A percentile compares a stretch with the other conserved stretches of the same genome.
These are phyloP conservation scores for Phodopus roborovskii DNA, from an alignment of 2,113 vertebrate genomes.

Conservation along the genomic window DNA sequence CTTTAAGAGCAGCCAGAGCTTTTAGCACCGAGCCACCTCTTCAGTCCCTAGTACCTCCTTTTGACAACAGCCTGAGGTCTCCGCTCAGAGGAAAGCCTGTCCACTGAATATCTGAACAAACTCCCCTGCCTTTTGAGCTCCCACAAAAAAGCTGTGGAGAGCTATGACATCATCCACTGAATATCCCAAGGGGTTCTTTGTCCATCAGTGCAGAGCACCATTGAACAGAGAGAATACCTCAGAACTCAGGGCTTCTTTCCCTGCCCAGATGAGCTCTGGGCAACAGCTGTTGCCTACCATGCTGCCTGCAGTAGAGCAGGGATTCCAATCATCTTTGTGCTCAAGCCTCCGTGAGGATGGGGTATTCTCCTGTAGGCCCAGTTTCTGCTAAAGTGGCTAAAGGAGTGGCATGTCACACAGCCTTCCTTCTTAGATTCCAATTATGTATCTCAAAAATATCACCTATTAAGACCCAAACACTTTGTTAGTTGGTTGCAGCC, in stretches of 20 bases:
- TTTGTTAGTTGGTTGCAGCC: slow-evolving; percentile 86
- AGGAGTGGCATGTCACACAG: slow-evolving; percentile 87
- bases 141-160: not conserved
- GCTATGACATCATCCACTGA: not conserved
- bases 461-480: slow-evolving; percentile 79
- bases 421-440: slow-evolving; percentile 88
- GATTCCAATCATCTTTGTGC: not conserved
- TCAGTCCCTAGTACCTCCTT: not conserved
- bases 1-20: not conserved
- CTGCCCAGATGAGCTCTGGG: slow-evolving; percentile 29
- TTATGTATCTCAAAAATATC: slow-evolving; percentile 88
- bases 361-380: slow-evolving; percentile 50
- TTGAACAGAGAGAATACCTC: slow-evolving; percentile 29
- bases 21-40: not conserved
- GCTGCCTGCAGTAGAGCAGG: slow-evolving; percentile 49
- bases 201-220: not conserved
- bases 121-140: not conserved
- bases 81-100: not conserved
- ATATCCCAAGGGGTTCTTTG: not conserved
- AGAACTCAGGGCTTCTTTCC: not conserved
- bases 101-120: not conserved
- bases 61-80: not conserved
- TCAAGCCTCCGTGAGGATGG: not conserved
- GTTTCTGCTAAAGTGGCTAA: slow-evolving; percentile 67
- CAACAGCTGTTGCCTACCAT: fast-evolving